Evolutionary conservation across 2,113 vertebrate genomes (phyloP).

Genomic region (Paracanthobrama guichenoti): DNA sequence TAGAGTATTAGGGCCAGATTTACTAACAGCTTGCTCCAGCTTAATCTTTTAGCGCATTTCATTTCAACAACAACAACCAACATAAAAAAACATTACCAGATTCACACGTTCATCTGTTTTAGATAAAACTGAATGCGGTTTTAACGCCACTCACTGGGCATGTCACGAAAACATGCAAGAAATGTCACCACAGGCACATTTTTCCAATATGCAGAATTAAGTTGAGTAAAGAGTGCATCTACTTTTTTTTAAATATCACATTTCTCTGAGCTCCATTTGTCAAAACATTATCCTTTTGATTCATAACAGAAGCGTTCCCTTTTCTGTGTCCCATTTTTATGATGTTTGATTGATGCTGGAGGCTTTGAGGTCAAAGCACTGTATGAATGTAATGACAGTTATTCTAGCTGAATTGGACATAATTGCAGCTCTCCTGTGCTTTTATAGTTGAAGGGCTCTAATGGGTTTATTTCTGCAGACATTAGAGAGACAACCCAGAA

Average conservation of each 20-base stretch:
- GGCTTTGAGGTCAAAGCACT: conserved; percentile 1
- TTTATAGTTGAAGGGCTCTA: background rate
- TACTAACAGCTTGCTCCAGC: too few species aligned
- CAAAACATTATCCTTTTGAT: background rate
- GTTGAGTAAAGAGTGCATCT: background rate
- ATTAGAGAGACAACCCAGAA: background rate
- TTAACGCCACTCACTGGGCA: background rate
- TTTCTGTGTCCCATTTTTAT: background rate
- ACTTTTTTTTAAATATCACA: background rate
- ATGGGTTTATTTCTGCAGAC: background rate
- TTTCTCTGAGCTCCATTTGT: background rate
- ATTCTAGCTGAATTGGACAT: background rate
- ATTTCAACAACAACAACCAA: background rate
- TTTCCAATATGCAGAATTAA: too few species aligned
- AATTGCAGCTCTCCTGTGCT: background rate
- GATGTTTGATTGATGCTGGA: background rate
- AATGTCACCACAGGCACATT: too few species aligned
- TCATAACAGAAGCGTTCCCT: background rate
- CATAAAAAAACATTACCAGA: background rate
- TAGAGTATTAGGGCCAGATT: background rate
- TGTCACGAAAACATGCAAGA: too few species aligned
- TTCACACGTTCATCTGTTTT: background rate
- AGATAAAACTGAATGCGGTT: background rate
- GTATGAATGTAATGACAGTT: background rate
- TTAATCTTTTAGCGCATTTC: background rate